Base-by-base conservation (phyloP, 2,888 invertebrate species). In the Rambutsinella grinnellia region DNA sequence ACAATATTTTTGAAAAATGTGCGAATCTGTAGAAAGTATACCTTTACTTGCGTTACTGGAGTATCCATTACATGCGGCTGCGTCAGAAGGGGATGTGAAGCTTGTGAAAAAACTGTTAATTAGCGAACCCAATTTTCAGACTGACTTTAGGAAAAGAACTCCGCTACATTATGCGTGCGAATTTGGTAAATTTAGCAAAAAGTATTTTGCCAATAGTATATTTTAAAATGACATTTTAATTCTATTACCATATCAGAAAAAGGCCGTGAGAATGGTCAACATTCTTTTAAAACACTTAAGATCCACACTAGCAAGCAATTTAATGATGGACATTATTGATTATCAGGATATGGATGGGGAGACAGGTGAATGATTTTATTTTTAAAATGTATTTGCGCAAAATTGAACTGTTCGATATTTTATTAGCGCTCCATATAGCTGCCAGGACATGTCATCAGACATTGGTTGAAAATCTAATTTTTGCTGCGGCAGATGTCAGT, bases 401-500 rank as follows among this genome's bases (percentile, higher is more conserved):
- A 26, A 26, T 49, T 8, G 47, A 44, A 21, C 47, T 47, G 17
- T 23, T 62, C 24, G n/a, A n/a, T n/a, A n/a, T 46, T 15, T n/a
- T 51, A 47, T 23, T 28, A 69, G 71, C 57, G 17, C 21, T 79
- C 21, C 76, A 79, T 23, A 63, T 79, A 2, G 79, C 71, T 10
- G 79, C 79, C 2, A 71, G 54, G 46, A 77, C 66, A 21, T 70
- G 63, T 19, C 71, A 77, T 28, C 53, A 26, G 13, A 53, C 67
- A 51, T 28, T 77, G 6, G 75, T 78, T 0, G 71, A 75, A 36
- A 67, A 68, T 26, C 47, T 76, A 13, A 17, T 79, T 3, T 75
- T 71, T 56, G 26, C 67, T 13, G 79, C 57, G 3, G 81, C 79
- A 1, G 81, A 81, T 66, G 81, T 81, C 0, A 79, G 79, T 56